phyloP scores from a whole-genome alignment of 2,888 invertebrate species.

The Alviniconcha strummeri region DNA sequence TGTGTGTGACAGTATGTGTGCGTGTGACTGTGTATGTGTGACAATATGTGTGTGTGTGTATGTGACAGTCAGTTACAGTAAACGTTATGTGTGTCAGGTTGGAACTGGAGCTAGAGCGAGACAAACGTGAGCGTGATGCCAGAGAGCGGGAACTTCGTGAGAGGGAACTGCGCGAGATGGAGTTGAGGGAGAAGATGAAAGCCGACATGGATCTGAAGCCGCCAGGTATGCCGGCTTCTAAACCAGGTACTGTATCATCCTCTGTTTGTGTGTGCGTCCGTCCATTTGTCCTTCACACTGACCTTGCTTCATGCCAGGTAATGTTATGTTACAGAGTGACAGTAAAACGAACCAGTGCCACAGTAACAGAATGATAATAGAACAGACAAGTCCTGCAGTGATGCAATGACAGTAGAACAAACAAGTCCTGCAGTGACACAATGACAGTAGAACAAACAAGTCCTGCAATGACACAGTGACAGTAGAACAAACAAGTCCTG shows the following conservation, averaged over 20 bases:
- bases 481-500: no score
- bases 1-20: no score
- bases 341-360: no score
- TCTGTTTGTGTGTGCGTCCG: slow-evolving; percentile 11
- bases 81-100: slow-evolving; percentile 59
- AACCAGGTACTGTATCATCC: slow-evolving; percentile 37
- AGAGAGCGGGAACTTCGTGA: slow-evolving; percentile 72
- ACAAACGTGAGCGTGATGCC: slow-evolving; percentile 78
- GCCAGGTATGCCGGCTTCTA: slow-evolving; percentile 58
- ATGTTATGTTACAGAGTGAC: background rate
- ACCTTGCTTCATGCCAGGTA: slow-evolving; percentile 3
- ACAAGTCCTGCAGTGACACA: no score
- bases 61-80: background rate
- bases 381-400: no score
- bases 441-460: no score
- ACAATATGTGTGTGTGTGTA: background rate
- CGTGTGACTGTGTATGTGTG: no score
- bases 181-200: slow-evolving; percentile 89
- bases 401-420: no score
- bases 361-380: no score
- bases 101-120: slow-evolving; percentile 81
- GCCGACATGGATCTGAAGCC: slow-evolving; percentile 84
- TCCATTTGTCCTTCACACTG: background rate
- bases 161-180: slow-evolving; percentile 79
- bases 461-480: no score